These are phyloP conservation scores for Pseudomyrmex cubaensis DNA, from an alignment of 1,140 invertebrate species.

Conservation along the genomic window DNA sequence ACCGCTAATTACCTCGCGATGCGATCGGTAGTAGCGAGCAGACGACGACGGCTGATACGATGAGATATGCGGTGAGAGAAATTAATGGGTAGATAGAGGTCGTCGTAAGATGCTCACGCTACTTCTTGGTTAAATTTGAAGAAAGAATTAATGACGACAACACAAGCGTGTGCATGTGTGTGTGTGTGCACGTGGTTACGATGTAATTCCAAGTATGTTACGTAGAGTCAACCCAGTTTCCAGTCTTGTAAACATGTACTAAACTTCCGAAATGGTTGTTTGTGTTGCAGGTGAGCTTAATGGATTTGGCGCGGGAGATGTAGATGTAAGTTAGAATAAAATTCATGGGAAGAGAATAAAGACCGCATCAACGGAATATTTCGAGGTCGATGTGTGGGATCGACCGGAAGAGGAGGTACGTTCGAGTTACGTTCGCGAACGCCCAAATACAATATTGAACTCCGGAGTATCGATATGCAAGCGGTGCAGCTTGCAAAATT, in stretches of 20 bases:
- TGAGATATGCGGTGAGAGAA: slow-evolving; percentile 14
- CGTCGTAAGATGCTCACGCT: not conserved
- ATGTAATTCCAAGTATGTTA: not conserved
- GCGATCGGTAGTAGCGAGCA: slow-evolving; percentile 3
- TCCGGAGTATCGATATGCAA: slow-evolving; percentile 56
- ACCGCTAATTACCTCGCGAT: slow-evolving; percentile 43
- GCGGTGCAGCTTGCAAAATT: slow-evolving; percentile 60
- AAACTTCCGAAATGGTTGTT: not conserved
- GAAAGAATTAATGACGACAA: not conserved
- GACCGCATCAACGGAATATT: slow-evolving; percentile 5
- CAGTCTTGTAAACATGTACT: no score
- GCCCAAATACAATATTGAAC: slow-evolving; percentile 66
- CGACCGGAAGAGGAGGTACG: slow-evolving; percentile 22
- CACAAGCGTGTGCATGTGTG: no score
- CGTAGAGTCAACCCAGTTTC: not conserved
- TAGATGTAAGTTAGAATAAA: slow-evolving; percentile 20
- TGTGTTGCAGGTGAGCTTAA: slow-evolving; percentile 63
- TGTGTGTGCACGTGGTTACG: not conserved
- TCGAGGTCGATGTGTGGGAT: not conserved
- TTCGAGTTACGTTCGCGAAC: slow-evolving; percentile 9
- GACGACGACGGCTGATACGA: not conserved
- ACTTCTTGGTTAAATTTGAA: not conserved
- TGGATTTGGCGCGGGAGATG: not conserved
- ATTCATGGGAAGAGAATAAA: slow-evolving; percentile 28
- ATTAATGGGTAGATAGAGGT: not conserved